A percentile compares a stretch with the other conserved stretches of the same genome.
These are phyloP conservation scores for Crocuta crocuta DNA, from an alignment of 2,113 vertebrate species.

Conservation along the genomic window DNA sequence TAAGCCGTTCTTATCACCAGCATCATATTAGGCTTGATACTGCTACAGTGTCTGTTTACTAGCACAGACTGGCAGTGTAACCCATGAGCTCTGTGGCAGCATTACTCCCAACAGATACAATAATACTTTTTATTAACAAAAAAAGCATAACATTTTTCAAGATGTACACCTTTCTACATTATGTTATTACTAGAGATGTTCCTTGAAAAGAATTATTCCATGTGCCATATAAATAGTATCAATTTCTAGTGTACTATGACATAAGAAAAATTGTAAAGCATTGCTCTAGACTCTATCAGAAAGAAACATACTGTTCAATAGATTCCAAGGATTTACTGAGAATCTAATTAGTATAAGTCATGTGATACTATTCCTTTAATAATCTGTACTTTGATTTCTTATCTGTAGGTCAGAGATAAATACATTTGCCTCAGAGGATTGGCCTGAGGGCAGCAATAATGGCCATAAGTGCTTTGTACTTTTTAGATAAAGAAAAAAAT, in stretches of 20 bases:
- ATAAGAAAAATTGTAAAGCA: not conserved
- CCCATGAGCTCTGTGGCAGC: not conserved
- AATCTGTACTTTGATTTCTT: not conserved
- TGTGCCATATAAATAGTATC: not conserved
- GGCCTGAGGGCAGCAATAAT: not conserved
- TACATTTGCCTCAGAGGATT: not conserved
- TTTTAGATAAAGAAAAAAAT: conserved; percentile 16
- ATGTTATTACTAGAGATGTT: not conserved
- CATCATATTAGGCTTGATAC: not conserved
- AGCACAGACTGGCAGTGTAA: not conserved
- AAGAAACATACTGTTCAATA: conserved; percentile 5
- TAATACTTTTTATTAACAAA: not conserved
- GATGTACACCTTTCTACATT: not conserved
- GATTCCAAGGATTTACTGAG: conserved; percentile 8
- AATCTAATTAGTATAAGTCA: not conserved
- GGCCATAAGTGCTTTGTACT: not conserved
- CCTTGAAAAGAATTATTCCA: not conserved
- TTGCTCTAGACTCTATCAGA: not conserved
- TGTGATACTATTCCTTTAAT: not conserved
- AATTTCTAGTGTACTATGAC: not conserved
- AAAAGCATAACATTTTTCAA: not conserved
- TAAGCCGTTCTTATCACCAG: not conserved
- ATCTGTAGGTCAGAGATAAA: not conserved
- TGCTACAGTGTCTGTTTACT: not conserved
- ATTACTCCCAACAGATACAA: not conserved